These are phyloP conservation scores for Sebastes hubbsi DNA, from an alignment of 2,797 vertebrate genomes.

Conservation along the genomic window DNA sequence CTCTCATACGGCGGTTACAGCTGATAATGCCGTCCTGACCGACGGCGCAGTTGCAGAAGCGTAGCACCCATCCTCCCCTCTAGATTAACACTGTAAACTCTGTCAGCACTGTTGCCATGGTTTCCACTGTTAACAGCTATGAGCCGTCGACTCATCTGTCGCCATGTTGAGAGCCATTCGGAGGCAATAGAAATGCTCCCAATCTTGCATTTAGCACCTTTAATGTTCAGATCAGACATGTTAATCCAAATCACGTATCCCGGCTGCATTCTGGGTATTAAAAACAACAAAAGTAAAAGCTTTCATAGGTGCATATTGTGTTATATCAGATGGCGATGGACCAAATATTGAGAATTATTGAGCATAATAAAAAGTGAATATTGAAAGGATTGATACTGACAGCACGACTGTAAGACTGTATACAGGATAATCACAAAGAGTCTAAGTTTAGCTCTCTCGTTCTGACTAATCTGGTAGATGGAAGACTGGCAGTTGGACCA, in stretches of 20 bases:
- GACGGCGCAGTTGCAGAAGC: too few relatives aligned
- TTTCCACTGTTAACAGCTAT: too few relatives aligned
- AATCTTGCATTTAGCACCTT: too few relatives aligned
- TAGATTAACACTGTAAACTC: too few relatives aligned
- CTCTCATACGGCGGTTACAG: too few relatives aligned
- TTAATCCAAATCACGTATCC: neutral
- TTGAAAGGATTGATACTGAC: constrained; percentile 7
- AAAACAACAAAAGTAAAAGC: neutral
- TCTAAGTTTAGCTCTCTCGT: constrained; percentile 1
- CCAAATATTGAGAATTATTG: neutral
- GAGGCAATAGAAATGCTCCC: too few relatives aligned
- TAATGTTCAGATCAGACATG: neutral
- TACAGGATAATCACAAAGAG: constrained; percentile 21
- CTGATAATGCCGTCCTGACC: too few relatives aligned
- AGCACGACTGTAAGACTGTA: neutral
- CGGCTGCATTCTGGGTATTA: neutral
- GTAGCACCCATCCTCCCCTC: too few relatives aligned
- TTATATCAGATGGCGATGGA: neutral
- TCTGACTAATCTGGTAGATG: constrained; percentile 42
- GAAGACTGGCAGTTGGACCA: constrained; percentile 14
- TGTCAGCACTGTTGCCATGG: too few relatives aligned
- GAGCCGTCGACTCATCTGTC: too few relatives aligned
- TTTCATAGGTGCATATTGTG: neutral
- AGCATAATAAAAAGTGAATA: neutral
- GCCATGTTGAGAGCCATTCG: too few relatives aligned